Evolutionary conservation across 1,140 invertebrate species (phyloP).

Genomic region (Aphelinus certus): DNA sequence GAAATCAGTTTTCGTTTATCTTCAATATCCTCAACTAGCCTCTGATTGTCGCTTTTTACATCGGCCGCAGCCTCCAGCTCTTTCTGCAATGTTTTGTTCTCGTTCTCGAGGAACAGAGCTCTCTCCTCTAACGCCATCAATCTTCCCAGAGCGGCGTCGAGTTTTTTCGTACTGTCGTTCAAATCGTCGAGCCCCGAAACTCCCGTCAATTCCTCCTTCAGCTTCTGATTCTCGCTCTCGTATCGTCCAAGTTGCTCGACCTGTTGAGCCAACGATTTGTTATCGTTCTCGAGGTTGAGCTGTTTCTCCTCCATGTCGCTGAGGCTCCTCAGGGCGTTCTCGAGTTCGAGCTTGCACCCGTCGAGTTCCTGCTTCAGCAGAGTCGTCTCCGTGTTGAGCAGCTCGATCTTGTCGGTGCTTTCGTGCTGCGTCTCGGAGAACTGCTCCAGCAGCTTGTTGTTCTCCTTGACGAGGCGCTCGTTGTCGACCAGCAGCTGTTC

Average conservation of each 20-base stretch:
- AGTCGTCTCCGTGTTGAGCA: conserved; percentile 61
- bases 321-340: neutral
- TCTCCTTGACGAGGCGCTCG: conserved; percentile 53
- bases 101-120: conserved; percentile 34
- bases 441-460: conserved; percentile 51
- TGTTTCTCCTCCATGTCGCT: conserved; percentile 4
- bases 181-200: neutral
- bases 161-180: neutral
- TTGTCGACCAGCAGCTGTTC: conserved; percentile 46
- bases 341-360: conserved; percentile 39
- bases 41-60: conserved; percentile 17
- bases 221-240: conserved; percentile 56
- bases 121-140: conserved; percentile 47
- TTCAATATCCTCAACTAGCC: conserved; percentile 1
- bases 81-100: conserved; percentile 20
- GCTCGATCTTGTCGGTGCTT: conserved; percentile 58
- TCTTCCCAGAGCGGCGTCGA: conserved; percentile 27
- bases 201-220: conserved; percentile 60
- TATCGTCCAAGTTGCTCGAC: conserved; percentile 40
- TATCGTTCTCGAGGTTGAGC: neutral
- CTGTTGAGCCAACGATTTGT: neutral
- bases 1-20: neutral
- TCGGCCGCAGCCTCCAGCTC: neutral
- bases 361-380: conserved; percentile 62
- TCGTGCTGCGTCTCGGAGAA: conserved; percentile 51